Percentiles rank a stretch among this genome's conserved stretches.
Evolutionary conservation across 2,888 invertebrate species (phyloP).

Genomic region (Perizoma flavofasciatum): DNA sequence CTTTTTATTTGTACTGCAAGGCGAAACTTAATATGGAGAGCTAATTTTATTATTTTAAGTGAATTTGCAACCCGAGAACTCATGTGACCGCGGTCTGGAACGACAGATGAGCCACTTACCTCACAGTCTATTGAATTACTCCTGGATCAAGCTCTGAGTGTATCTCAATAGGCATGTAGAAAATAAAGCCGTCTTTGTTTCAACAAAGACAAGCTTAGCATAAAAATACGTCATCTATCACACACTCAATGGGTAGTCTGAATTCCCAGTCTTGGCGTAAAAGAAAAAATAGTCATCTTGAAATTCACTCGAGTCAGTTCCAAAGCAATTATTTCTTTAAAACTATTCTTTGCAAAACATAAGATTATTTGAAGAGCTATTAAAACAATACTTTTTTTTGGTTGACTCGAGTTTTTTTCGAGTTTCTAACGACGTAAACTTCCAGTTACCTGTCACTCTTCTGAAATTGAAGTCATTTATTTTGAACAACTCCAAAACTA

Average conservation of each 20-base stretch:
- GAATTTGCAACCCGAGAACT: slow-evolving; percentile 70
- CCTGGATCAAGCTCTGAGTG: slow-evolving; percentile 49
- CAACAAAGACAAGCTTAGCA: slow-evolving; percentile 35
- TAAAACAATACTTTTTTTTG: slow-evolving; percentile 48
- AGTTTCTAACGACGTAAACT: slow-evolving; percentile 62
- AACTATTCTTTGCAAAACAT: slow-evolving; percentile 42
- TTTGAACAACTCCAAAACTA: slow-evolving; percentile 68
- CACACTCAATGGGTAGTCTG: slow-evolving; percentile 41
- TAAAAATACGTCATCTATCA: slow-evolving; percentile 46
- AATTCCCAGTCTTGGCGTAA: slow-evolving; percentile 33
- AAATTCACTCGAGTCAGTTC: slow-evolving; percentile 29
- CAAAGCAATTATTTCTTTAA: slow-evolving; percentile 44
- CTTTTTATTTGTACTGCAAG: slow-evolving; percentile 58
- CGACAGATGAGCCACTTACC: slow-evolving; percentile 75
- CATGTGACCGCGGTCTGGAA: slow-evolving; percentile 53
- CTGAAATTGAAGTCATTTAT: slow-evolving; percentile 69
- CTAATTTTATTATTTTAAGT: slow-evolving; percentile 61
- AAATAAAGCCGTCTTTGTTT: slow-evolving; percentile 48
- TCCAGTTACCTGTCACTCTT: slow-evolving; percentile 64
- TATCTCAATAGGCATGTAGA: slow-evolving; percentile 50
- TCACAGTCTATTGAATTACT: slow-evolving; percentile 70
- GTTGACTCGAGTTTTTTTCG: slow-evolving; percentile 49
- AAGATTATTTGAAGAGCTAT: slow-evolving; percentile 47
- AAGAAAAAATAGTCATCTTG: slow-evolving; percentile 32
- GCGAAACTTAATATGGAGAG: slow-evolving; percentile 76